These are phyloP conservation scores for Pogonocichla stellata DNA, from an alignment of 2,113 vertebrate species.

Conservation along the genomic window DNA sequence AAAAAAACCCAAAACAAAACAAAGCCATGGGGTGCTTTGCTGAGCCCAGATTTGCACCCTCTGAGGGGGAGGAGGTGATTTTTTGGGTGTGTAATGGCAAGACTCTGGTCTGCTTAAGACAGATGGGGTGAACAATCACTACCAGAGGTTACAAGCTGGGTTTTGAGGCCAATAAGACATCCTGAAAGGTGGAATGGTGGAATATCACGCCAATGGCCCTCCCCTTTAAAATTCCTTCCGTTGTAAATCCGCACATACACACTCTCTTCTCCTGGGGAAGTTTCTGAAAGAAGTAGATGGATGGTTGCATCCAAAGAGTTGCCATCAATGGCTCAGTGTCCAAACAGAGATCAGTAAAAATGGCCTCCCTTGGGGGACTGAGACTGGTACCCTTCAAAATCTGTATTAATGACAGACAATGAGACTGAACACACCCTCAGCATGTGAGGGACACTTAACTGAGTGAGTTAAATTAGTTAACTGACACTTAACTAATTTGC, in stretches of 20 bases:
- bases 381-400: not conserved
- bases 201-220: not conserved
- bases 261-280: not conserved
- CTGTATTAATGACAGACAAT: not conserved
- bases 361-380: not conserved
- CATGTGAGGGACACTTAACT: not conserved
- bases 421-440: not conserved
- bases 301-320: not conserved
- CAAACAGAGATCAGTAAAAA: not conserved
- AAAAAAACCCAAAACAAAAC: not conserved
- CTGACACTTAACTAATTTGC: not conserved
- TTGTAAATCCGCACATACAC: not conserved
- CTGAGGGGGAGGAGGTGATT: rapidly evolving
- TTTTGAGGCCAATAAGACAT: rapidly evolving
- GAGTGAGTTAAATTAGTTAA: too few relatives aligned
- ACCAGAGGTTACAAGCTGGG: not conserved
- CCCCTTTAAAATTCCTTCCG: rapidly evolving
- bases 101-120: not conserved
- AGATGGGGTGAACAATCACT: not conserved
- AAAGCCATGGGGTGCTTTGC: not conserved
- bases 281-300: not conserved
- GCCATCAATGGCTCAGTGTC: not conserved
- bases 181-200: not conserved
- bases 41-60: not conserved
- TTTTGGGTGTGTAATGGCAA: not conserved